Evolutionary conservation across 2,888 invertebrate genomes (phyloP).

Genomic region (Drosophila robusta): DNA sequence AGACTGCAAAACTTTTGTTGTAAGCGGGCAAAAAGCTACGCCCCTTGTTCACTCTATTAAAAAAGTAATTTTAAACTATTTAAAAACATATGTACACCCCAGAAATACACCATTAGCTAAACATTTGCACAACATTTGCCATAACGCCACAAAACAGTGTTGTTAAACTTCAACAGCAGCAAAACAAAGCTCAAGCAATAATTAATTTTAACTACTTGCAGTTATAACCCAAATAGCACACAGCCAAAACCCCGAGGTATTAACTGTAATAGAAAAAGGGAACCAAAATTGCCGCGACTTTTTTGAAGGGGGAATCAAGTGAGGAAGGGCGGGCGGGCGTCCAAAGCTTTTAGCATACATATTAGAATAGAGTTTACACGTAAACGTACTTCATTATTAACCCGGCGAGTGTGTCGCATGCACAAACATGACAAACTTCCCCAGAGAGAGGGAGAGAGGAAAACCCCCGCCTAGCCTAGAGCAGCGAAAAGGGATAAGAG

Average conservation of each 20-base stretch:
- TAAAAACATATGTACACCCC: not conserved
- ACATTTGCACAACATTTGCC: conserved; percentile 6
- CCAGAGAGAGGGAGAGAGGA: conserved; percentile 24
- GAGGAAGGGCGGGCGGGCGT: not conserved
- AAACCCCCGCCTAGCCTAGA: not conserved
- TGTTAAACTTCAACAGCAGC: not conserved
- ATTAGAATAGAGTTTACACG: conserved; percentile 80
- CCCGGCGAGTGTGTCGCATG: conserved; percentile 78
- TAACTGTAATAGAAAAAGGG: conserved; percentile 8
- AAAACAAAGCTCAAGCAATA: conserved; percentile 13
- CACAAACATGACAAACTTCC: conserved; percentile 70
- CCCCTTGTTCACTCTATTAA: no score
- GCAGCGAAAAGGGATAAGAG: conserved; percentile 3
- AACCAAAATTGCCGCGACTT: conserved; percentile 10
- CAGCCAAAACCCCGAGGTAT: no score
- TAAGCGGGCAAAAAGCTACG: not conserved
- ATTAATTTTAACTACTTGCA: conserved; percentile 48
- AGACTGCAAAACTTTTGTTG: not conserved
- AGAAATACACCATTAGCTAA: conserved; percentile 1
- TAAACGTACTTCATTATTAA: conserved; percentile 79
- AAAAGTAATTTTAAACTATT: no score
- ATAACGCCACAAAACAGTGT: not conserved
- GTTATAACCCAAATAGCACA: conserved; percentile 4
- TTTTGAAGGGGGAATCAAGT: not conserved
- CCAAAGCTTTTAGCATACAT: conserved; percentile 74